A percentile compares a stretch with the other conserved stretches of the same genome.
Evolutionary conservation across 2,113 vertebrate genomes (phyloP).

Genomic region (Indri indri): DNA sequence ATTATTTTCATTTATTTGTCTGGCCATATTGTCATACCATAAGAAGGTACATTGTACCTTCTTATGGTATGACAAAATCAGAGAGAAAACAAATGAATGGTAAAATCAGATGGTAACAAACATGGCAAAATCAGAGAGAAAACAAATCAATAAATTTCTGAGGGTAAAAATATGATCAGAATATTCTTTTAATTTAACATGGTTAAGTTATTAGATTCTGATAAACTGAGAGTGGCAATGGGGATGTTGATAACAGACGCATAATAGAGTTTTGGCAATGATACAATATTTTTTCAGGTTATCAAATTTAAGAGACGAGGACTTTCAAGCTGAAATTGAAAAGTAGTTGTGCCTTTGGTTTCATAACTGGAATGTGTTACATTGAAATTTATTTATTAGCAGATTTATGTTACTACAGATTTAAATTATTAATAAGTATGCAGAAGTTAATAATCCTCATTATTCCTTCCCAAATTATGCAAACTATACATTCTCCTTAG

Average conservation of each 20-base stretch:
- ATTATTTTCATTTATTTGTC: neutral
- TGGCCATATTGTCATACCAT: neutral
- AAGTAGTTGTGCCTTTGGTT: neutral
- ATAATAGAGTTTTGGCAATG: neutral
- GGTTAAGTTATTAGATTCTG: neutral
- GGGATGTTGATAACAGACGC: neutral
- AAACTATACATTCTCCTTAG: neutral
- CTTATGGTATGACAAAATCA: too few species aligned
- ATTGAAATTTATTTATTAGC: neutral
- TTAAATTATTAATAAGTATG: neutral
- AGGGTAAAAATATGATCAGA: neutral
- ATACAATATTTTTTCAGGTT: neutral
- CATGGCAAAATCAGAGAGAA: too few species aligned
- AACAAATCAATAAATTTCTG: neutral
- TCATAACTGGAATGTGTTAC: neutral
- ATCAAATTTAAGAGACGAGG: neutral
- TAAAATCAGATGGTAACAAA: too few species aligned
- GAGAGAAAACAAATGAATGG: conserved; percentile 25
- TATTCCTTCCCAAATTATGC: neutral
- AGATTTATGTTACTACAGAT: neutral
- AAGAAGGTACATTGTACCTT: neutral
- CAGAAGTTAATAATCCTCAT: neutral
- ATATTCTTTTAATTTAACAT: neutral
- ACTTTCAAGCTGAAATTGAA: neutral
- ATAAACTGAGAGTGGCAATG: neutral